Evolutionary conservation across 2,113 vertebrate genomes (phyloP).

Genomic region (Phrynosoma blainvillii): DNA sequence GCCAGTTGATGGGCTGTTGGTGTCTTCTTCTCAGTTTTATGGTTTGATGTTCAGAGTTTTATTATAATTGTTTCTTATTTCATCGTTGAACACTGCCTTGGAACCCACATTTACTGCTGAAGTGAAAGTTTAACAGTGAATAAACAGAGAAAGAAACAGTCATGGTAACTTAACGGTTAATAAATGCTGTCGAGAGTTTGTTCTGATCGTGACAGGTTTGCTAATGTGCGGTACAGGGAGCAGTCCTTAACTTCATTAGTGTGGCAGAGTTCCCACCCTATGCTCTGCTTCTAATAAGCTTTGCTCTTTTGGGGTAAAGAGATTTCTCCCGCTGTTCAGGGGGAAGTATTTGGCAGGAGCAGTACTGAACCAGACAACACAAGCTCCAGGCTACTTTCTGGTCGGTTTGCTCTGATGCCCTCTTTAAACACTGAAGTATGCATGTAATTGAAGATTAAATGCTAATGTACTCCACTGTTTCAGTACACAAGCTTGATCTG

Average conservation of each 20-base stretch:
- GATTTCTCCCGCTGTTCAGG: fast-evolving
- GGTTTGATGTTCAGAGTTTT: no score
- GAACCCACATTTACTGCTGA: no score
- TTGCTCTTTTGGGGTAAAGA: neutral
- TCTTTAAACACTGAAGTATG: conserved; percentile 42
- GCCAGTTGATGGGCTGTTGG: no score
- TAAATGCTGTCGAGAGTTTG: no score
- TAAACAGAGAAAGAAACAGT: neutral
- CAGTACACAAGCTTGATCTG: conserved; percentile 16
- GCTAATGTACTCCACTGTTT: conserved; percentile 39
- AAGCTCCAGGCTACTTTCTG: neutral
- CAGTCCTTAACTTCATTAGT: neutral
- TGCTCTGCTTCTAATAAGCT: neutral
- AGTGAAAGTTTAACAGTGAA: neutral
- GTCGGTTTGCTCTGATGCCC: conserved; percentile 50
- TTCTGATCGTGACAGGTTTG: neutral
- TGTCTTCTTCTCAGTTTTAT: no score
- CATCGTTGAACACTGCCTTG: no score
- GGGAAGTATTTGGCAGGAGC: fast-evolving
- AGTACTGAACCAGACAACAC: neutral
- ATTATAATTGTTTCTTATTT: no score
- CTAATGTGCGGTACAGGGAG: neutral
- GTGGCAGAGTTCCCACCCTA: neutral
- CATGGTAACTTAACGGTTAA: neutral
- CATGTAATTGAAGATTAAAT: conserved; percentile 50